Evolutionary conservation across 2,113 vertebrate species (phyloP).

Genomic region (Anser brachyrhynchus): DNA sequence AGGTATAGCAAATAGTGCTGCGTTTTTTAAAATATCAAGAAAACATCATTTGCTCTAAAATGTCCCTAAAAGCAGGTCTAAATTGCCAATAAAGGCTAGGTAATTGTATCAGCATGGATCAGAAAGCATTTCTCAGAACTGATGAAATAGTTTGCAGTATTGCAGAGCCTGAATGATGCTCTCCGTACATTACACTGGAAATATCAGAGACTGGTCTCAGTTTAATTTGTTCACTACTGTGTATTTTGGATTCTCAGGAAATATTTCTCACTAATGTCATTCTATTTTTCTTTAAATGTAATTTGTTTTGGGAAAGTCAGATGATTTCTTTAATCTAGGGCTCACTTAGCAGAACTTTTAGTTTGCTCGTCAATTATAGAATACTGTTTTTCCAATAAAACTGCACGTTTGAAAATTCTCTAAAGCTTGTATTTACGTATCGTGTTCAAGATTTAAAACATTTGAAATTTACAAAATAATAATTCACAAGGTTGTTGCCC

Average conservation of each 20-base stretch:
- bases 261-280: slow-evolving; percentile 42
- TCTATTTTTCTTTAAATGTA: slow-evolving; percentile 68
- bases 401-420: background rate
- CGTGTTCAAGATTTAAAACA: background rate
- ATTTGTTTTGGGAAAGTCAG: slow-evolving; percentile 69
- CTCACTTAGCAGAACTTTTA: slow-evolving; percentile 51
- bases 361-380: background rate
- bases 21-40: slow-evolving; percentile 82
- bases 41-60: slow-evolving; percentile 88
- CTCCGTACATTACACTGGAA: slow-evolving; percentile 58
- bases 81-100: slow-evolving; percentile 87
- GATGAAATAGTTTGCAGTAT: slow-evolving; percentile 79
- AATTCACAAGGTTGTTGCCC: background rate
- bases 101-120: slow-evolving; percentile 90
- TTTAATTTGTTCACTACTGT: slow-evolving; percentile 70
- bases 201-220: slow-evolving; percentile 55
- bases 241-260: slow-evolving; percentile 74
- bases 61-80: slow-evolving; percentile 87
- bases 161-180: slow-evolving; percentile 66
- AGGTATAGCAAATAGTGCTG: slow-evolving; percentile 82
- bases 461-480: background rate
- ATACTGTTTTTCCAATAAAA: background rate
- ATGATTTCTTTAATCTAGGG: slow-evolving; percentile 41
- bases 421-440: background rate
- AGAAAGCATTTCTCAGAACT: slow-evolving; percentile 86